These are phyloP conservation scores for Achlya flavicornis DNA, from an alignment of 2,888 invertebrate genomes.

Conservation along the genomic window DNA sequence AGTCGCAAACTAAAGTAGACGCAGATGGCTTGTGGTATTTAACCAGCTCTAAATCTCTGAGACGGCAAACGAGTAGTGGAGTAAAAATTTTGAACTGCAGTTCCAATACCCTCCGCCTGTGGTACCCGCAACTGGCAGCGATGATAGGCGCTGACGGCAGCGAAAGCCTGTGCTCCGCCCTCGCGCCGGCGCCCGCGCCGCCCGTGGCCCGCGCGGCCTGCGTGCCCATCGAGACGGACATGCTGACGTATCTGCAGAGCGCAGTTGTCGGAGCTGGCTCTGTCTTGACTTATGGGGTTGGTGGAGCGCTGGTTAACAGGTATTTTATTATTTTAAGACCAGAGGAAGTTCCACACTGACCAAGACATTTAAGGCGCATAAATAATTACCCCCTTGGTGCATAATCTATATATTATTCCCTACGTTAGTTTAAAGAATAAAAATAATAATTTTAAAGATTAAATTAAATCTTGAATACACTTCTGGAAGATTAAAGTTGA, in stretches of 20 bases:
- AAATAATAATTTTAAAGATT: too few species aligned
- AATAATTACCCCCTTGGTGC: too few species aligned
- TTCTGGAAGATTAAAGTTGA: too few species aligned
- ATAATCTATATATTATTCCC: too few species aligned
- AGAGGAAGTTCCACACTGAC: too few species aligned
- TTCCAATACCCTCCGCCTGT: conserved; percentile 91
- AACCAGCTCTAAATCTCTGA: too few species aligned
- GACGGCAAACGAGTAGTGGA: too few species aligned
- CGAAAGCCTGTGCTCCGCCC: conserved; percentile 67
- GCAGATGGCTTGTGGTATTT: too few species aligned
- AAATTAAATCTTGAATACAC: too few species aligned
- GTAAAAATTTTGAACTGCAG: conserved; percentile 61
- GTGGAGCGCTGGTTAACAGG: conserved; percentile 69
- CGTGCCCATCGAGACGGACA: conserved; percentile 76
- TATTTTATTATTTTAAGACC: conserved; percentile 20
- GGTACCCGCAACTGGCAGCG: conserved; percentile 94
- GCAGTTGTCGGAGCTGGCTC: conserved; percentile 86
- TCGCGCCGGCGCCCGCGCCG: conserved; percentile 47
- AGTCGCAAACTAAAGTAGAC: too few species aligned
- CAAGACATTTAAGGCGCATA: too few species aligned
- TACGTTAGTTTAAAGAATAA: too few species aligned
- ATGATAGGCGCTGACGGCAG: conserved; percentile 79
- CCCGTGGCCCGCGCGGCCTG: conserved; percentile 43
- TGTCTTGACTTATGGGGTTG: conserved; percentile 86
- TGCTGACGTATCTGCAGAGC: conserved; percentile 87